Conservation (phyloP, 2,888 invertebrate genomes). For the Malthinus seriepunctatus region DNA sequence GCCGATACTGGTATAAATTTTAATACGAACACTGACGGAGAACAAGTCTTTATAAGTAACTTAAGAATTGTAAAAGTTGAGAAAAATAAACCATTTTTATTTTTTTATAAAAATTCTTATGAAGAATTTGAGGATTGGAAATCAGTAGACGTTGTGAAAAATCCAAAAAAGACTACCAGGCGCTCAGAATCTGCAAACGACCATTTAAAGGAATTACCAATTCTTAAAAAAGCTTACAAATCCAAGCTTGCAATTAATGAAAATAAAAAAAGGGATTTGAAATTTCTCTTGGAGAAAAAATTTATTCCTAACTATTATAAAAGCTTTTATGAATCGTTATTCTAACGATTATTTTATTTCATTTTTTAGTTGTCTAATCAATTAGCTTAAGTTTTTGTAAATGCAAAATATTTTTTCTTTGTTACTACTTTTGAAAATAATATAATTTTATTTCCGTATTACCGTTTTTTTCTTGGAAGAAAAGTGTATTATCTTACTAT, state of each 20-base stretch:
- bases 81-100: conserved; percentile 1
- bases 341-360: background rate
- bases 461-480: background rate
- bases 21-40: background rate
- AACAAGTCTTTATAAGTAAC: background rate
- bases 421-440: background rate
- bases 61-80: background rate
- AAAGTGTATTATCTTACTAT: too few relatives aligned
- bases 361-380: background rate
- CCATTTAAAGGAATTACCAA: too few relatives aligned
- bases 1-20: background rate
- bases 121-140: background rate
- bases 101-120: background rate
- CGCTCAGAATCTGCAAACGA: background rate
- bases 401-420: background rate
- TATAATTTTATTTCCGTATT: background rate
- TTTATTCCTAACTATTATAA: background rate
- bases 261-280: background rate
- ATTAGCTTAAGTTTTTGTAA: background rate
- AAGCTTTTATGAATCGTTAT: background rate
- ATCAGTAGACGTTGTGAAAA: background rate
- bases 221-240: background rate
- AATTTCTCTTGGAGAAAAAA: background rate
- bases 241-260: conserved; percentile 2
- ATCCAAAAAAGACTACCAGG: background rate